A percentile compares a stretch with the other conserved stretches of the same genome.
These are phyloP conservation scores for Porites cylindrica DNA, from an alignment of 92 coral and sea anemone genomes.

Conservation along the genomic window DNA sequence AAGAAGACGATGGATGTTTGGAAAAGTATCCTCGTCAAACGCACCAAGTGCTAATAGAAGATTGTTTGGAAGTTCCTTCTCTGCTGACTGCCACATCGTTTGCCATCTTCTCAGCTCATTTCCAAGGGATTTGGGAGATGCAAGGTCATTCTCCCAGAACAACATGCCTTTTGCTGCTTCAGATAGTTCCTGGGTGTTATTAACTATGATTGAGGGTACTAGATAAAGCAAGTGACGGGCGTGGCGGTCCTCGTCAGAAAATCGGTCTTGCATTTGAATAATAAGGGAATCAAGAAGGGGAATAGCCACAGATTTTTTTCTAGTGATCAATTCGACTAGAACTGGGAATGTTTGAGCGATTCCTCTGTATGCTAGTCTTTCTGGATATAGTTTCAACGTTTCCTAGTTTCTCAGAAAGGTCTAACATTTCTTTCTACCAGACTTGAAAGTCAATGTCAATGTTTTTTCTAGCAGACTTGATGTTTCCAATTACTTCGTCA, in stretches of 20 bases:
- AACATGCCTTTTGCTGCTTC: constrained; percentile 57
- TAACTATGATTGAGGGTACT: constrained; percentile 40
- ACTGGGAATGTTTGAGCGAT: constrained; percentile 62
- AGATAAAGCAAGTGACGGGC: neutral
- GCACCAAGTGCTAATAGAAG: too few relatives aligned
- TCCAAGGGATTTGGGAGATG: constrained; percentile 61
- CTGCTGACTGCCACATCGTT: constrained; percentile 46
- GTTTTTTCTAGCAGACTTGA: constrained; percentile 46
- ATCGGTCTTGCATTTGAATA: too few relatives aligned
- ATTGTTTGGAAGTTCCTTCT: constrained; percentile 44
- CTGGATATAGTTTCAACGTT: constrained; percentile 47
- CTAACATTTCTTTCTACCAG: constrained; percentile 61
- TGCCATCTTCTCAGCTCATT: constrained; percentile 56
- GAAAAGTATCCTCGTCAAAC: too few relatives aligned
- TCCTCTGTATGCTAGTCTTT: constrained; percentile 57
- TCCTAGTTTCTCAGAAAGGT: constrained; percentile 56
- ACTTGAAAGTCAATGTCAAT: constrained; percentile 47
- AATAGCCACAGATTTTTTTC: too few relatives aligned
- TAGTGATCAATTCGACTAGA: constrained; percentile 59
- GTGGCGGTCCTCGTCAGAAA: too few relatives aligned
- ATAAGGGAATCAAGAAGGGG: too few relatives aligned
- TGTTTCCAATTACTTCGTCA: constrained; percentile 42
- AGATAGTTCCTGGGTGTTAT: constrained; percentile 53
- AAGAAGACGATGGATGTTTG: neutral
- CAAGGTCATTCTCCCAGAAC: constrained; percentile 59